phyloP scores from a whole-genome alignment of 1,140 invertebrate genomes.

The Drosophila gunungcola region DNA sequence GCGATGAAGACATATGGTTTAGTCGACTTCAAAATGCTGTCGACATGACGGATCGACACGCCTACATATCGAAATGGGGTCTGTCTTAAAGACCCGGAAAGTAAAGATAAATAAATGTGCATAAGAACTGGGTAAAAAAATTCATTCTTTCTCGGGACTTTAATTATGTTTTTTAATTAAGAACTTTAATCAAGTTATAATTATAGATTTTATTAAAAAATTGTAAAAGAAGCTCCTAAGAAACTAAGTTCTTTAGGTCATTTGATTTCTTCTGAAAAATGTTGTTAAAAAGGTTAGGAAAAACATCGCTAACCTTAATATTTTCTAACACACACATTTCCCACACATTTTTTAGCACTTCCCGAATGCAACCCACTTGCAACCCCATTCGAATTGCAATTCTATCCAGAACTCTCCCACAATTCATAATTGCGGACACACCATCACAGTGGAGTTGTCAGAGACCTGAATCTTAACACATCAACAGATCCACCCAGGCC shows the following conservation, averaged over 20 bases:
- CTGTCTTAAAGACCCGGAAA: not conserved
- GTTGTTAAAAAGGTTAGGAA: not conserved
- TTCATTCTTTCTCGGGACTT: not conserved
- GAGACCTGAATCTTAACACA: conserved; percentile 21
- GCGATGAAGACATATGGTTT: conserved; percentile 25
- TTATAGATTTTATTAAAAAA: no score
- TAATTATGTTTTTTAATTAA: no score
- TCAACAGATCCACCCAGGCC: conserved; percentile 35
- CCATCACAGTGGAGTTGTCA: conserved; percentile 1
- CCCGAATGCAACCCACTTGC: not conserved
- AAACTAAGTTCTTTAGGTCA: no score
- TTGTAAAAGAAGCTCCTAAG: no score
- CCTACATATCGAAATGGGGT: conserved; percentile 1
- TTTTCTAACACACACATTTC: conserved; percentile 20
- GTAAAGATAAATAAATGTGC: not conserved
- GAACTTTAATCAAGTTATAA: no score
- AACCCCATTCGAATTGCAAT: not conserved
- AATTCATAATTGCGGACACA: conserved; percentile 4
- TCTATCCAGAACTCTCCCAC: conserved; percentile 41
- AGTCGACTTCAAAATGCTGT: conserved; percentile 15
- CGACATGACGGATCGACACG: conserved; percentile 24
- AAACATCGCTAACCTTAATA: not conserved
- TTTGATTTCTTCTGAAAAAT: no score
- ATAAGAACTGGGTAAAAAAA: not conserved
- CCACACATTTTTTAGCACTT: conserved; percentile 2